Evolutionary conservation across 2,797 vertebrate genomes (phyloP).

Genomic region (Nasua narica): DNA sequence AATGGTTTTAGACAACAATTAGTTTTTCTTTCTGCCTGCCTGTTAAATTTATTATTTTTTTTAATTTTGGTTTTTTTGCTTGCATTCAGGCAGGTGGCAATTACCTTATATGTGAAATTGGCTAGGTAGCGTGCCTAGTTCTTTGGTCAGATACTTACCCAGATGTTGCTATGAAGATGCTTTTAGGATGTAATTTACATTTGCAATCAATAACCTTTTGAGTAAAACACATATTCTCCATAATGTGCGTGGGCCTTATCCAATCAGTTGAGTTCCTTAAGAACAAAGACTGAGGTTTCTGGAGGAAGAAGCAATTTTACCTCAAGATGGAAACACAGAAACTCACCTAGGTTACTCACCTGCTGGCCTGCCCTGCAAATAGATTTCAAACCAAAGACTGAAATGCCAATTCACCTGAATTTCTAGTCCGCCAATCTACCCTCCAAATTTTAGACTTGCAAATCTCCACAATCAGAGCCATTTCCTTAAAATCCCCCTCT

Average conservation of each 20-base stretch:
- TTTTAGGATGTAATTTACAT: background rate
- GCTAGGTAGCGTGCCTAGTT: background rate
- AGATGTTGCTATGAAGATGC: background rate
- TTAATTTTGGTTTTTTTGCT: background rate
- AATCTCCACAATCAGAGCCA: background rate
- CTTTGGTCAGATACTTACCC: background rate
- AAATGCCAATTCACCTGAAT: background rate
- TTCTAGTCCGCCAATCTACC: background rate
- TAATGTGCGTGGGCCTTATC: background rate
- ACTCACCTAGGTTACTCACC: background rate
- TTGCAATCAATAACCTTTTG: background rate
- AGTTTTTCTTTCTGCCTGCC: background rate
- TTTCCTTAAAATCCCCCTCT: background rate
- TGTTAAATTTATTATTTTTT: background rate
- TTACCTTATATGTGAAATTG: background rate
- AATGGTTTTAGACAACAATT: background rate
- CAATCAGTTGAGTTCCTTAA: background rate
- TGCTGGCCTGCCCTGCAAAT: background rate
- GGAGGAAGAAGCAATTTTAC: background rate
- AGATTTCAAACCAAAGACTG: background rate
- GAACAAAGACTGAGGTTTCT: background rate
- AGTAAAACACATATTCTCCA: background rate
- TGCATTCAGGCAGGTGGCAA: background rate
- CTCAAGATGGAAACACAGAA: background rate
- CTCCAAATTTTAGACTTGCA: background rate